Base-by-base conservation (phyloP, 2,797 vertebrate species). In the Chelon labrosus region DNA sequence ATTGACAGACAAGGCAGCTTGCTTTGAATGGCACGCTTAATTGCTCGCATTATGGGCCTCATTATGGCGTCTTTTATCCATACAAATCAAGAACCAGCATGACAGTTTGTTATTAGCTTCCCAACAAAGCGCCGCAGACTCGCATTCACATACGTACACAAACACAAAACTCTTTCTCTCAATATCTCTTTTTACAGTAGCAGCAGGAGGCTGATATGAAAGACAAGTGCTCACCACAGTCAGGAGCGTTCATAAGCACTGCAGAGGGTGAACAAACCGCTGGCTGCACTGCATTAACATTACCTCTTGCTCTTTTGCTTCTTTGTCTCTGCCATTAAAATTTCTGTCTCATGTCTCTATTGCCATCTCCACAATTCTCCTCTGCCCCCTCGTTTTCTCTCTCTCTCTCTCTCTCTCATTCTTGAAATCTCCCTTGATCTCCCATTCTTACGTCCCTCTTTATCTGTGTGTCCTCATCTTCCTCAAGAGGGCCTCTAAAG, bases 181-280 rank as follows among this genome's bases (percentile, higher is more conserved):
- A 44, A 56, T 46, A 69, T 70, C 47, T 84, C 72, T 73, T 82
- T 77, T 85, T 83, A 77, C 85, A 84, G 88, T 66, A 77, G 65
- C 89, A 90, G 86, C 88, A 73, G 88, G 90, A 88, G 83, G 86
- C 61, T 85, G 83, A 90, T 85, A 81, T 80, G 69, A 89, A 87
- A 85, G 85, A 80, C 50, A 31, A 84, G 75, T 57, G 75, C 82
- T 88, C 85, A 59, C 77, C 79, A 59, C 84, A 88, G 83, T 65
- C 75, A 83, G 71, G 46, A 88, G 79, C 62, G 81, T 62, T 90
- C 81, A 84, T 82, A 73, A 86, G 84, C 78, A 76, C 77, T 87
- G 82, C 88, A 79, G 82, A 76, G 82, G 82, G 83, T 91, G 87
- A 77, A 71, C 82, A 89, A 88, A 80, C 75, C 71, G 75, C 69